A percentile compares a stretch with the other conserved stretches of the same genome.
These are phyloP conservation scores for Ormyrus thymus DNA, from an alignment of 2,888 invertebrate species.

Conservation along the genomic window DNA sequence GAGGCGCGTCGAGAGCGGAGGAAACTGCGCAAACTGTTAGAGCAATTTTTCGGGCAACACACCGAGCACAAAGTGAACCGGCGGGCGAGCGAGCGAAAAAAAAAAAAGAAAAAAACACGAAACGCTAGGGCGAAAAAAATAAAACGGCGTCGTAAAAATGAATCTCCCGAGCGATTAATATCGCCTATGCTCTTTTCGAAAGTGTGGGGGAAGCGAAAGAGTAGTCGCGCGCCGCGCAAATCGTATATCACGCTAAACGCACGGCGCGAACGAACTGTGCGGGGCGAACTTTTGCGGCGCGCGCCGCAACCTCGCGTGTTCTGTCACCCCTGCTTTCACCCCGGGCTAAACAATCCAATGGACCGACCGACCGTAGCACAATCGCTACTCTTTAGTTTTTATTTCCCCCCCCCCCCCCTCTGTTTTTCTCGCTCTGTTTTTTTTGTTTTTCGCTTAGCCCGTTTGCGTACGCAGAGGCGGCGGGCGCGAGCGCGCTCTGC, in stretches of 20 bases:
- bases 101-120: background rate
- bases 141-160: slow-evolving; percentile 49
- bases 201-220: background rate
- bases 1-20: background rate
- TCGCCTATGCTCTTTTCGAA: slow-evolving; percentile 39
- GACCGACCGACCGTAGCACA: slow-evolving; percentile 58
- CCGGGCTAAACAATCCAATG: slow-evolving; percentile 58
- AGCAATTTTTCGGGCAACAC: slow-evolving; percentile 50
- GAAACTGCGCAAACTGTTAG: slow-evolving; percentile 55
- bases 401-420: slow-evolving; percentile 34
- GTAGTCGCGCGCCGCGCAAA: slow-evolving; percentile 45
- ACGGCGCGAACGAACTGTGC: slow-evolving; percentile 30
- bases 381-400: slow-evolving; percentile 19
- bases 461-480: slow-evolving; percentile 39
- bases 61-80: background rate
- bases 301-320: slow-evolving; percentile 22
- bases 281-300: slow-evolving; percentile 34
- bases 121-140: slow-evolving; percentile 22
- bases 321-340: slow-evolving; percentile 45
- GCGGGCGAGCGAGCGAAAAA: background rate
- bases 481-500: slow-evolving; percentile 38
- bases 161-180: slow-evolving; percentile 53
- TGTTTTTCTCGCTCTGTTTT: slow-evolving; percentile 28
- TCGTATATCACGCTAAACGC: slow-evolving; percentile 55
- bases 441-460: slow-evolving; percentile 22